These are phyloP conservation scores for Perognathus longimembris DNA, from an alignment of 2,113 vertebrate genomes.

Conservation along the genomic window DNA sequence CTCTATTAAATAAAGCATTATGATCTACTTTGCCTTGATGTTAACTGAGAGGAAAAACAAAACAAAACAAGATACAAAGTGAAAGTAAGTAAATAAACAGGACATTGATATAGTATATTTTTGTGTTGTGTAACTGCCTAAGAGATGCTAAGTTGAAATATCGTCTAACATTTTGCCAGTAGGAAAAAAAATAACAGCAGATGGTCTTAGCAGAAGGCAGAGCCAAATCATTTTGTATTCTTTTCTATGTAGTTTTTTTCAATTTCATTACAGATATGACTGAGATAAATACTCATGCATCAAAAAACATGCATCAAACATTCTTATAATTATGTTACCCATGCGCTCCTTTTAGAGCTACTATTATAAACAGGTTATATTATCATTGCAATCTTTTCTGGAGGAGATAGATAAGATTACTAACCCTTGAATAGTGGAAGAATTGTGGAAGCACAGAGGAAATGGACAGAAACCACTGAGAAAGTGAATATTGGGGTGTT, in stretches of 20 bases:
- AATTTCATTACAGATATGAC: constrained; percentile 69
- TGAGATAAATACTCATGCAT: constrained; percentile 61
- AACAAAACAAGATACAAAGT: constrained; percentile 1
- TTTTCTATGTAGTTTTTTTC: constrained; percentile 61
- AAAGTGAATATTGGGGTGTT: neutral
- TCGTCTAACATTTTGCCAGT: constrained; percentile 69
- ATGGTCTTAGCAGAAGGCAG: constrained; percentile 78
- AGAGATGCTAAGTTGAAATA: constrained; percentile 74
- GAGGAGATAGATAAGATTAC: neutral
- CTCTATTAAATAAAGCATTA: constrained; percentile 29
- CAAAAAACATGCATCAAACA: constrained; percentile 59
- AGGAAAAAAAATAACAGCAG: constrained; percentile 77
- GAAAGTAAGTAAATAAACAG: constrained; percentile 58
- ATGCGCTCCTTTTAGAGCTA: constrained; percentile 36
- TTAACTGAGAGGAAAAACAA: neutral
- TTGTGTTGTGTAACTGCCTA: constrained; percentile 56
- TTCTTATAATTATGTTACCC: constrained; percentile 37
- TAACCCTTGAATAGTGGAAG: neutral
- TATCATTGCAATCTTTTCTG: neutral
- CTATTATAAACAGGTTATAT: constrained; percentile 27
- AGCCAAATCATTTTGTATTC: constrained; percentile 69
- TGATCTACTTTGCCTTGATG: constrained; percentile 48
- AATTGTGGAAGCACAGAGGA: neutral
- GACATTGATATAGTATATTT: constrained; percentile 60
- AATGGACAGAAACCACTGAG: neutral